These are phyloP conservation scores for Hypothenemus hampei DNA, from an alignment of 1,140 invertebrate genomes.

Conservation along the genomic window DNA sequence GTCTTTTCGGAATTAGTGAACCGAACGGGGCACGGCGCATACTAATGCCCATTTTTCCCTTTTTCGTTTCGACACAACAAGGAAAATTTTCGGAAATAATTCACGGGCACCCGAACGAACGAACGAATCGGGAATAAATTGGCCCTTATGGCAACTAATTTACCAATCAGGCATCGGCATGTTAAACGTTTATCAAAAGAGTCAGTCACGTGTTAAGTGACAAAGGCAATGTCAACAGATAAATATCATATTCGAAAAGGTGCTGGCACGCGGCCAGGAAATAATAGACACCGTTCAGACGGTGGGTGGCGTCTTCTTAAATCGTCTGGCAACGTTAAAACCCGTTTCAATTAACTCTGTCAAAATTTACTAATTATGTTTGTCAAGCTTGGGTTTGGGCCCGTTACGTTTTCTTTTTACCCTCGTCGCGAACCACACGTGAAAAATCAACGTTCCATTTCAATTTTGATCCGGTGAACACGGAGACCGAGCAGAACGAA, in stretches of 20 bases:
- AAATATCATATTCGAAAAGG: slow-evolving; percentile 18
- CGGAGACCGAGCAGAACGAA: background rate
- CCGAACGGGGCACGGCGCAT: slow-evolving; percentile 20
- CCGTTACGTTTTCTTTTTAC: background rate
- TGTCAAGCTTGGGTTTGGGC: slow-evolving; percentile 5
- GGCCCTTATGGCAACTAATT: too few species aligned
- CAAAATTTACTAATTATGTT: slow-evolving; percentile 18
- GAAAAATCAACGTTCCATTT: background rate
- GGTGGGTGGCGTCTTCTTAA: slow-evolving; percentile 21
- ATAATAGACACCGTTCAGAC: slow-evolving; percentile 20
- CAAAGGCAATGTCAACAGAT: slow-evolving; percentile 9
- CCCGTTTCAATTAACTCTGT: slow-evolving; percentile 19
- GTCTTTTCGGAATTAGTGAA: slow-evolving; percentile 23
- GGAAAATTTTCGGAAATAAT: too few species aligned
- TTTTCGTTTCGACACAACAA: too few species aligned
- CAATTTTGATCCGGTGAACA: background rate
- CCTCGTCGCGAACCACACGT: background rate
- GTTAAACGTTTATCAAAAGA: background rate
- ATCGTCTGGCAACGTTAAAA: slow-evolving; percentile 14
- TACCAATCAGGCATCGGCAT: background rate
- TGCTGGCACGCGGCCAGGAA: slow-evolving; percentile 11
- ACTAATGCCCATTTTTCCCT: slow-evolving; percentile 19
- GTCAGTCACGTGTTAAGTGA: slow-evolving; percentile 8
- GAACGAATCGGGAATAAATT: background rate
- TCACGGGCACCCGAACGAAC: too few species aligned